Evolutionary conservation across 2,797 vertebrate species (phyloP).

Genomic region (Diglossa cyanea): DNA sequence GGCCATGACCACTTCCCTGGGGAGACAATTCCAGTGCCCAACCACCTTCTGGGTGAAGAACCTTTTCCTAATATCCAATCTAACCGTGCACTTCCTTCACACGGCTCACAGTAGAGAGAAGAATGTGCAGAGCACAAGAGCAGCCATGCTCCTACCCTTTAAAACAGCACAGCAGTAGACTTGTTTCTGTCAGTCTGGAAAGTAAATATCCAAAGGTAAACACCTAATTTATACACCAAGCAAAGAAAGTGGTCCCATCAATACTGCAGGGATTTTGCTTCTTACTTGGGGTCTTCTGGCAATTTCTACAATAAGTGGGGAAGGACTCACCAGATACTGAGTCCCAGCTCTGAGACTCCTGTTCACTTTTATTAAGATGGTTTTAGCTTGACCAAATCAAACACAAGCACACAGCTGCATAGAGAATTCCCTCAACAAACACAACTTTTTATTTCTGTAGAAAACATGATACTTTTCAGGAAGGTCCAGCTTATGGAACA

Average conservation of each 20-base stretch:
- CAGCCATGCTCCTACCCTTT: not conserved
- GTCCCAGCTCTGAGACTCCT: not conserved
- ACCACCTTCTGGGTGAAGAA: not conserved
- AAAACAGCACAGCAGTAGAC: not conserved
- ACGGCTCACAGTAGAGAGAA: not conserved
- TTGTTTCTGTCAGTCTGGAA: not conserved
- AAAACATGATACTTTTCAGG: constrained; percentile 39
- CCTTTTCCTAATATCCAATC: not conserved
- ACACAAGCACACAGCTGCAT: not conserved
- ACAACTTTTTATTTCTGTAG: constrained; percentile 45
- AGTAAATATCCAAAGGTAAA: not conserved
- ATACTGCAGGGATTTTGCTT: not conserved
- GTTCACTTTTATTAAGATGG: not conserved
- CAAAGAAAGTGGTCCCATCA: not conserved
- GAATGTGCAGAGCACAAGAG: not conserved
- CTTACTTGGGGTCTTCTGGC: not conserved
- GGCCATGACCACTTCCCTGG: not conserved
- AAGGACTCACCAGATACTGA: not conserved
- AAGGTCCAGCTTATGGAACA: constrained; percentile 49
- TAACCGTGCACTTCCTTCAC: not conserved
- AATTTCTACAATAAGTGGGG: not conserved
- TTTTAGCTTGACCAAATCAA: not conserved
- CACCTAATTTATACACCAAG: not conserved
- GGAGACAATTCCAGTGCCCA: not conserved
- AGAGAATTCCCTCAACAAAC: not conserved